A percentile compares a stretch with the other conserved stretches of the same genome.
phyloP scores from a whole-genome alignment of 2,113 vertebrate species.

The Macrotus californicus region DNA sequence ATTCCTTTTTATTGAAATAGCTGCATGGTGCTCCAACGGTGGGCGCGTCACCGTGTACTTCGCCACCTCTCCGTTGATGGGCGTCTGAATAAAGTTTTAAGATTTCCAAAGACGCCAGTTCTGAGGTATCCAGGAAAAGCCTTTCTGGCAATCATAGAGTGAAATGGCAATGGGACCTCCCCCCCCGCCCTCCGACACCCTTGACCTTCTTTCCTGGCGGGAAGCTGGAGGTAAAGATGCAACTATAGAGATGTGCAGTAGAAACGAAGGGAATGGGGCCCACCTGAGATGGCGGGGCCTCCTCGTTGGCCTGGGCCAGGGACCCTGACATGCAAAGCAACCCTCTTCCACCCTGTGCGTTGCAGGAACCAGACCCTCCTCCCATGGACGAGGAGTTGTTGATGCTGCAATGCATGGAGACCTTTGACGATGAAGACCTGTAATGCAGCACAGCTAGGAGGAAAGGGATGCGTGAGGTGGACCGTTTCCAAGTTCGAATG shows the following conservation, averaged over 20 bases:
- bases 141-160: background rate
- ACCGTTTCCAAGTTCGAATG: background rate
- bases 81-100: background rate
- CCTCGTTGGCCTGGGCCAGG: background rate
- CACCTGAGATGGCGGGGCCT: background rate
- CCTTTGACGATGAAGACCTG: constrained; percentile 87
- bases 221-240: background rate
- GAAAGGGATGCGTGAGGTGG: too few species aligned
- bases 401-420: constrained; percentile 84
- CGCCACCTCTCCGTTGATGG: background rate
- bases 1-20: background rate
- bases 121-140: background rate
- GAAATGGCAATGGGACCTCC: background rate
- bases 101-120: background rate
- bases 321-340: background rate
- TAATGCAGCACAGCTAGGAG: constrained; percentile 23
- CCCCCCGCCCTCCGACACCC: too few species aligned
- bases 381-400: constrained; percentile 75
- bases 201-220: background rate
- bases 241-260: background rate
- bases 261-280: background rate
- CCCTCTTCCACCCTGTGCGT: constrained; percentile 29
- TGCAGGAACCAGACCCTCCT: constrained; percentile 74
- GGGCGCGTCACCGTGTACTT: accelerated
- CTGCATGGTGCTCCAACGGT: background rate